A percentile compares a stretch with the other conserved stretches of the same genome.
Conservation (phyloP, 2,888 invertebrate species). For the Prenolepis imparis region DNA sequence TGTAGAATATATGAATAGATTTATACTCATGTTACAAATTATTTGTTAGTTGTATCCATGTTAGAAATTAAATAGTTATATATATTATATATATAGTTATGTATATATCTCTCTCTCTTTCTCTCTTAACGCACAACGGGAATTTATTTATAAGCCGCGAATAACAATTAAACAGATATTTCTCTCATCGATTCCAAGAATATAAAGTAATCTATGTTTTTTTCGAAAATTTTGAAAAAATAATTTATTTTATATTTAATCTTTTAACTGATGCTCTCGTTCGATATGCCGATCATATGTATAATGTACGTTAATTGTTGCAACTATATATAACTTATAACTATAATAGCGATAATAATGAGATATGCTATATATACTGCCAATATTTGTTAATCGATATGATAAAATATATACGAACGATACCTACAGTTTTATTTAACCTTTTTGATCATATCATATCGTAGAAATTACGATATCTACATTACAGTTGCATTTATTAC, state of each 20-base stretch:
- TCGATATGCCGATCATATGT: background rate
- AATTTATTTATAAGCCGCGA: background rate
- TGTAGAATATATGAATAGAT: background rate
- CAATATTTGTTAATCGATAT: constrained; percentile 30
- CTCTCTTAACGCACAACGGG: background rate
- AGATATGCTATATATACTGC: constrained; percentile 24
- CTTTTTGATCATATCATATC: background rate
- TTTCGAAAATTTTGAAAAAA: background rate
- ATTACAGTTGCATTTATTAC: background rate
- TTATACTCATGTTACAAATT: constrained; percentile 13
- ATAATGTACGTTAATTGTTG: background rate
- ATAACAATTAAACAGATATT: background rate
- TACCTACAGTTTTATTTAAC: background rate
- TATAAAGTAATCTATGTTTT: background rate
- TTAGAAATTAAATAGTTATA: background rate
- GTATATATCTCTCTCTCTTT: too few species aligned
- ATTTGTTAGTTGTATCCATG: background rate
- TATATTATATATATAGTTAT: background rate
- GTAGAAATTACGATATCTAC: background rate
- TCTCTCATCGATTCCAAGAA: background rate
- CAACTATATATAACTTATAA: background rate
- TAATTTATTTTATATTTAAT: background rate
- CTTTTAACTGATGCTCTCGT: background rate
- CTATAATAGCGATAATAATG: background rate
- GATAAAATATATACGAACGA: background rate